Base-by-base conservation (phyloP, 2,797 vertebrate genomes). In the Octomys mimax region DNA sequence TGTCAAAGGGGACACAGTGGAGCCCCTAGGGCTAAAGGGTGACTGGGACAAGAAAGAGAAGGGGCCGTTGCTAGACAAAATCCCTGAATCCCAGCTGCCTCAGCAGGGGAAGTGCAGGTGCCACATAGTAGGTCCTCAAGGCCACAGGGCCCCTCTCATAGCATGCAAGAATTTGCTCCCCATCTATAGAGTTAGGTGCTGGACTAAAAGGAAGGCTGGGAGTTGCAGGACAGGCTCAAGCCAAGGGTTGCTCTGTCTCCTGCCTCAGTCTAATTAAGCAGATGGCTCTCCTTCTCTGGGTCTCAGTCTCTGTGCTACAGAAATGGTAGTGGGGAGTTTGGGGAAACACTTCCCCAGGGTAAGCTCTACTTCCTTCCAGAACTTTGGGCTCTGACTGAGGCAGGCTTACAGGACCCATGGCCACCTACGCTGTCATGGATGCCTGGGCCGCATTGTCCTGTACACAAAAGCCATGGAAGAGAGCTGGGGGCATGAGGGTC, bases 141-240 rank as follows among this genome's bases (percentile, higher is more conserved):
- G 19, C 8, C 0, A 0, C 26, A 1, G 10, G 9, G 31, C 31
- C 71, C 21, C 28, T 71, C 66, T 18, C 16, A 2, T 4, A 5
- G 19, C 31, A 46, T 12, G 10, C 4, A 8, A 71, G 19, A 1
- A 8, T 0, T 18, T 18, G 5, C 28, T 46, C n/a, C 59, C 2
- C 4, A 7, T 64, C 54, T 5, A 5, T 2, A 13, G 66, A 71
- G 59, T 6, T 62, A 33, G 39, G 28, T 71, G 33, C 49, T 80
- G 33, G 66, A 12, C 71, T 42, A 24, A 84, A 24, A 31, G 26
- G 54, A 78, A 36, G 57, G 19, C 70, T 14, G 24, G 22, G 46
- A 6, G 7, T 57, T 39, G 19, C 5, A 31, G n/a, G 28, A 54
- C 5, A 1, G 33, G 22, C 54, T 62, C 8, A 0, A 36, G 36